Percentiles rank a stretch among this genome's conserved stretches.
Conservation (phyloP, 2,113 vertebrate species). For the Pantherophis guttatus region DNA sequence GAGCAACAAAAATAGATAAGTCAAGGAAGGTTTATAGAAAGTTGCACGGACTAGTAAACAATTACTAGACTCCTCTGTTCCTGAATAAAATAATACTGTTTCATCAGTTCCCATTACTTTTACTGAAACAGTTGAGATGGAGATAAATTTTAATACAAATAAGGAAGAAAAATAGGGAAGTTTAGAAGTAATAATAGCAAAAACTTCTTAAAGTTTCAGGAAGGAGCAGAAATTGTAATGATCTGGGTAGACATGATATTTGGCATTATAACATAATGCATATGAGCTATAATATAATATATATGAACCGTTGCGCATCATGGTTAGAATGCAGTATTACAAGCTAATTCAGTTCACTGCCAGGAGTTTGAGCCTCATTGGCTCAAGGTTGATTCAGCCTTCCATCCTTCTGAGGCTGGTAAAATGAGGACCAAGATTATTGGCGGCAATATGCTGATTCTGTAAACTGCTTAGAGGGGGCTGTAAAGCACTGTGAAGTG, state of each 20-base stretch:
- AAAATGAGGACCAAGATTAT: background rate
- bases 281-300: no score
- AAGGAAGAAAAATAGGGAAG: background rate
- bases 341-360: background rate
- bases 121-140: background rate
- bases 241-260: background rate
- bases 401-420: background rate
- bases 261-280: background rate
- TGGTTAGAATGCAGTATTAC: background rate
- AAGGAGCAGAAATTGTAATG: background rate
- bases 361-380: background rate
- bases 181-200: background rate
- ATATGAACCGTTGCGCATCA: no score
- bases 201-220: background rate
- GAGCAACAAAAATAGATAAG: background rate
- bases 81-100: background rate
- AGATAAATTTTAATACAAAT: background rate
- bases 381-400: background rate
- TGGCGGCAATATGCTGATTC: background rate
- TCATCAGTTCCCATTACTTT: background rate
- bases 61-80: background rate
- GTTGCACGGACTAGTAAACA: background rate
- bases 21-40: background rate
- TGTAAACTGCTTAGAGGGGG: background rate
- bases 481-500: background rate